These are phyloP conservation scores for Acropora tenuis DNA, from an alignment of 64 coral and sea anemone genomes.

Conservation along the genomic window DNA sequence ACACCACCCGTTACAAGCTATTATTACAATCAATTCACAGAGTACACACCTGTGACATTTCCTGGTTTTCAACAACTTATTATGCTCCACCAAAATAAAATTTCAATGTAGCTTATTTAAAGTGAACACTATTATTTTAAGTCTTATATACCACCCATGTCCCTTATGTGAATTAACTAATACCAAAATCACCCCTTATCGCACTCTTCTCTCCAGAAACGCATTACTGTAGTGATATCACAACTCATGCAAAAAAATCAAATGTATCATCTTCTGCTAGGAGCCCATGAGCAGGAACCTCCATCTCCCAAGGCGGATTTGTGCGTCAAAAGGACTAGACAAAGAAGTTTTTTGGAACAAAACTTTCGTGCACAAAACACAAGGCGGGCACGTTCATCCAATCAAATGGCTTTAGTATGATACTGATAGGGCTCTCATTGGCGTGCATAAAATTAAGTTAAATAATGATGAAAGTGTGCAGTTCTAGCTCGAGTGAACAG, in stretches of 20 bases:
- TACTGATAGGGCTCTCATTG: too few relatives aligned
- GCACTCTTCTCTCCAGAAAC: background rate
- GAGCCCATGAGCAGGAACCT: background rate
- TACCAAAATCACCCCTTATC: background rate
- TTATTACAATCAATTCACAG: too few relatives aligned
- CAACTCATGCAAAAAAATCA: background rate
- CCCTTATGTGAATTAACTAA: background rate
- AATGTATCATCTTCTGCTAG: background rate
- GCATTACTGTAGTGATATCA: background rate
- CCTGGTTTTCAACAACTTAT: too few relatives aligned
- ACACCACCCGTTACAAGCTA: too few relatives aligned
- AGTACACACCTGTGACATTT: too few relatives aligned
- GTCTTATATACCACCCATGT: background rate
- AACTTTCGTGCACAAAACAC: too few relatives aligned
- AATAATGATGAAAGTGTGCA: too few relatives aligned
- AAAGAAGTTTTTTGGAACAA: background rate
- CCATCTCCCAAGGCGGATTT: background rate
- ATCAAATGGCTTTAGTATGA: too few relatives aligned
- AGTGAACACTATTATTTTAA: background rate
- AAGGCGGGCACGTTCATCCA: too few relatives aligned
- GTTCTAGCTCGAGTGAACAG: too few relatives aligned
- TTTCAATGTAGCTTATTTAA: background rate
- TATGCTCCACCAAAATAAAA: too few relatives aligned
- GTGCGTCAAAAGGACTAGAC: background rate
- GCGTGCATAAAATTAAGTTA: too few relatives aligned